Evolutionary conservation across 2,888 invertebrate genomes (phyloP), one percentile per base, ranked within the genome.

Genomic region (Heliconius ismenius): DNA sequence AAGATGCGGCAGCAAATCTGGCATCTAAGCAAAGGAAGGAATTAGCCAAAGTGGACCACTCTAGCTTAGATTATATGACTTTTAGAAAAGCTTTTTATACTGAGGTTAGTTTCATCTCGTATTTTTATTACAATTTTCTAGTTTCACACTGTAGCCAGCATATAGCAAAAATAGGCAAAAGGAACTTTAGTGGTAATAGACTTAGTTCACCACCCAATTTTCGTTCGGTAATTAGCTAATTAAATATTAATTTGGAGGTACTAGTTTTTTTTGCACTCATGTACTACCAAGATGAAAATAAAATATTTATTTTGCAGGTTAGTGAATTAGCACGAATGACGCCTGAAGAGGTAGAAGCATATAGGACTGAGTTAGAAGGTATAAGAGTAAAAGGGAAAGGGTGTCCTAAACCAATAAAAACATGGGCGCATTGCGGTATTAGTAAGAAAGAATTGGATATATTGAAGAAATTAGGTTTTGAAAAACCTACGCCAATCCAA

Each of bases 401-500:
- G 13, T 99, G 98, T 87, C 99, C 99, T 0, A 98, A 98, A 87
- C 97, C 98, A 0, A 98, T 99, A 79, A 98, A 96, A 92, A 96
- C 97, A 0, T 99, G 99, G 99, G 99, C 99, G 0, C 99, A 99
- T 85, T 99, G 98, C 88, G 99, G 99, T 9, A 98, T 99, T 28
- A 98, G 98, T 79, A 98, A 98, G 88, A 99, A 98, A 88, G 98
- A 99, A 88, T 95, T 99, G 90, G 99, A 99, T 84, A 96, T 97
- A 81, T 91, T 99, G 77, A 98, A 98, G 89, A 98, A 97, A 92
- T 95, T 97, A 77, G 96, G 96, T 78, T 99, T 98, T 90, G 98
- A 98, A 84, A 99, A 98, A 90, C 99, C 99, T 0, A 99, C 99
- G 1, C 99, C 99, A 0, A 99, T 99, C 85, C 99, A 99, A 92